These are phyloP conservation scores for Protonemura montana DNA, from an alignment of 2,888 invertebrate species.

Conservation along the genomic window DNA sequence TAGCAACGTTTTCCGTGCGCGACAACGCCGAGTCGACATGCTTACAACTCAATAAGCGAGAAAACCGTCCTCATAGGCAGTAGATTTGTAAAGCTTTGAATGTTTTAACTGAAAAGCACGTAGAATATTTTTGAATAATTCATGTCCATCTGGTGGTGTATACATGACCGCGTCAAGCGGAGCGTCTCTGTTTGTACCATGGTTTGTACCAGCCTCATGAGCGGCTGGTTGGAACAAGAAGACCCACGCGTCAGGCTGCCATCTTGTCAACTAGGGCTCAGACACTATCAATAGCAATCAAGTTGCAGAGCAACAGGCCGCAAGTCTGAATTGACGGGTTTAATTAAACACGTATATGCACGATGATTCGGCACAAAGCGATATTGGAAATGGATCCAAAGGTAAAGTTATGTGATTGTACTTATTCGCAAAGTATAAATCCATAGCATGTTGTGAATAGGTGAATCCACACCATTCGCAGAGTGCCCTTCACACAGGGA, in stretches of 20 bases:
- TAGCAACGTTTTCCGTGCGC: neutral
- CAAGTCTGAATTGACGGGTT: neutral
- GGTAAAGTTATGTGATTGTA: too few species aligned
- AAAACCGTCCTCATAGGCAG: neutral
- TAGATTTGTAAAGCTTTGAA: neutral
- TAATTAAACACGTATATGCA: neutral
- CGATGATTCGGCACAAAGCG: neutral
- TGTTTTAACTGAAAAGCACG: neutral
- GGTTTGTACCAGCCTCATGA: neutral
- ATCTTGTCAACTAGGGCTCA: neutral
- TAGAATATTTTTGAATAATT: constrained; percentile 7
- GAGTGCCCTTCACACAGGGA: neutral
- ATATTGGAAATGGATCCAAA: neutral
- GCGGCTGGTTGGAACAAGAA: neutral
- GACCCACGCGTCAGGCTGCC: neutral
- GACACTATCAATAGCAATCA: neutral
- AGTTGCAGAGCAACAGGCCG: neutral
- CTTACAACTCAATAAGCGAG: neutral
- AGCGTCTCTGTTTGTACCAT: neutral
- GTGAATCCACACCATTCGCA: neutral
- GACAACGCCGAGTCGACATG: neutral
- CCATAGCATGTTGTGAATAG: neutral
- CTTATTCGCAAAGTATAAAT: too few species aligned
- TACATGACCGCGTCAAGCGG: neutral
- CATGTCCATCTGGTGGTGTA: neutral